Conservation (phyloP, 2,113 vertebrate genomes). For the Leuciscus idus region DNA sequence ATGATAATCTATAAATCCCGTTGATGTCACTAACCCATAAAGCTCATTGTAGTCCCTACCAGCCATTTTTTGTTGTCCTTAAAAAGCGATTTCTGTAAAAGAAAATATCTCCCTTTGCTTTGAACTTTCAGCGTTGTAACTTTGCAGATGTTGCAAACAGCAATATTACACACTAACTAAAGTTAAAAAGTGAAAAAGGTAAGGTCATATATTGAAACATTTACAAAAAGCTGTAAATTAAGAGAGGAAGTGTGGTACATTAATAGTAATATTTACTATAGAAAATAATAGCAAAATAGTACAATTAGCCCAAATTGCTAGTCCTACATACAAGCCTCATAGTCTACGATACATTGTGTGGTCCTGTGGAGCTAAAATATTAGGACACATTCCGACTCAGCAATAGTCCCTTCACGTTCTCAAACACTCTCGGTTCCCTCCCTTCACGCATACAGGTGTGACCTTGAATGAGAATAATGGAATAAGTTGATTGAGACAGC, state of each 20-base stretch:
- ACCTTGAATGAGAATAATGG: conserved; percentile 72
- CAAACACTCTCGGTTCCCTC: conserved; percentile 46
- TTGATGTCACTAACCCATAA: too few species aligned
- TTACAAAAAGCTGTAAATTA: not conserved
- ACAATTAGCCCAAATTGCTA: not conserved
- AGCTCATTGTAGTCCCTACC: too few species aligned
- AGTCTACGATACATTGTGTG: not conserved
- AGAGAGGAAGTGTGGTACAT: too few species aligned
- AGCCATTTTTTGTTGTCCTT: too few species aligned
- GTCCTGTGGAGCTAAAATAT: not conserved
- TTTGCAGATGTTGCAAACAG: too few species aligned
- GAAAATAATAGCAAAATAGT: not conserved
- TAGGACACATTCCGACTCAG: conserved; percentile 32
- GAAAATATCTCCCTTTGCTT: too few species aligned
- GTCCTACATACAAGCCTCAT: not conserved
- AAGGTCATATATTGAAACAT: not conserved
- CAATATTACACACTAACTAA: too few species aligned
- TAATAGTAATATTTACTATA: not conserved
- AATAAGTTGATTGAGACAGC: conserved; percentile 58
- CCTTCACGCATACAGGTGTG: conserved; percentile 58
- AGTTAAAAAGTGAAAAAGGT: too few species aligned
- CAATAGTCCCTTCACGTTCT: conserved; percentile 22
- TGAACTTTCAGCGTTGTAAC: too few species aligned
- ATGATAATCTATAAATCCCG: too few species aligned
- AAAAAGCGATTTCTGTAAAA: too few species aligned